Evolutionary conservation across 2,888 invertebrate genomes (phyloP), one percentile per base, ranked within the genome.

Genomic region (Pandemis cinnamomeana): DNA sequence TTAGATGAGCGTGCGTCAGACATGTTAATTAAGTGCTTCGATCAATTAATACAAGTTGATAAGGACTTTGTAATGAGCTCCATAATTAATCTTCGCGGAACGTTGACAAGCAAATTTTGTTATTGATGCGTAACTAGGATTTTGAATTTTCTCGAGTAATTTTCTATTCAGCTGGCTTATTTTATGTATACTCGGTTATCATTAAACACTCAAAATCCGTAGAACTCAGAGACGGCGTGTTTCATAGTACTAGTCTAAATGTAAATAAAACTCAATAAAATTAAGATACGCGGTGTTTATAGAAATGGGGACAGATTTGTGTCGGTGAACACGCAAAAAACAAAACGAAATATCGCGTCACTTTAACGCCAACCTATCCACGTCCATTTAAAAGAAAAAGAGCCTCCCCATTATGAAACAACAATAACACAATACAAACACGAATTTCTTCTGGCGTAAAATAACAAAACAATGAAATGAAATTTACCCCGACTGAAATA

Each of bases 401-500:
- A 55, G 71, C 64, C 64, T 60, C 75, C 76, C 72, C 76, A 67
- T 76, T 78, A 77, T 76, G 76, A 77, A 76, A 72, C 78, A 80
- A 78, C 79, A 81, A 81, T 78, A 80, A 81, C 77, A 78, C 75
- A 80, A 78, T 76, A 77, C 79, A 80, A 81, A 80, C 77, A 78
- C 78, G 76, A 78, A 79, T 78, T 78, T 76, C 78, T 78, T 80
- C 77, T 76, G 63, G 78, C 76, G 77, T 78, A 77, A 77, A 80
- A 79, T 80, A 80, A 85, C 83, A 86, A 89, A 90, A 91, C 88
- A 90, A 89, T 90, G 87, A 87, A 88, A 75, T 68, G 68, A 73
- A 75, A 73, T 75, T 68, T 66, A 55, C 75, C 63, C 72, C 67
- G 74, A 72, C 64, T 86, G 84, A 87, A 88, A 91, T 87, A 87